Base-by-base conservation (phyloP, 2,888 invertebrate genomes). In the Hirudinaria manillensis region DNA sequence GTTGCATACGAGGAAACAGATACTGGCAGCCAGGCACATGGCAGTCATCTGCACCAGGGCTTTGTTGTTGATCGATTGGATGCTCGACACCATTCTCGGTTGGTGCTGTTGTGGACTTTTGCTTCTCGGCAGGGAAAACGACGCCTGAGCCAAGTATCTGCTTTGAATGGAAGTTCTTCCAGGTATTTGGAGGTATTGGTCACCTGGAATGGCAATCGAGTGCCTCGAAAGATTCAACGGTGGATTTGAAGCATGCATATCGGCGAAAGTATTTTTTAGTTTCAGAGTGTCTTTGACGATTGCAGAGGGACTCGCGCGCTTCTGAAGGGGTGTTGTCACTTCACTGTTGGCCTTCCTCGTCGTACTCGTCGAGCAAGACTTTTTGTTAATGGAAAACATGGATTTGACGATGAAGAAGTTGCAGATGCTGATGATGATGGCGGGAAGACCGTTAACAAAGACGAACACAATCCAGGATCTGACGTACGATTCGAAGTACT, bases 21-120 rank as follows among this genome's bases (percentile, higher is more conserved):
- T 79, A 4, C 79, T 80, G 1, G 78, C 80, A 61, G 78, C 77
- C 51, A 80, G 76, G 45, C 80, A 80, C 80, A 80, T 80, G 10
- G 77, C 55, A 2, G 78, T 77, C 76, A 77, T 74, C 74, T 76
- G 78, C 21, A 76, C 38, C 32, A 78, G 55, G 3, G 76, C 68
- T 2, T 72, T 38, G 70, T 78, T 77, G 66, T 70, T 76, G 7
- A 76, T 45, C 24, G 74, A 34, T 24, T 32, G 66, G 3, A 38
- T 56, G 24, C 56, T 70, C 36, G 70, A 65, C 29, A 53, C 70
- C 10, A 24, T 51, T 53, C 56, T 66, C 51, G 45, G 29, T 19
- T n/a, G 21, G 10, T 53, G 32, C n/a, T 68, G 34, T 13, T 32
- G 36, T 13, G n/a, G 29, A 34, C 32, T 68, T 68, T 36, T 29